These are phyloP conservation scores for Dione juno DNA, from an alignment of 2,888 invertebrate species.

Conservation along the genomic window DNA sequence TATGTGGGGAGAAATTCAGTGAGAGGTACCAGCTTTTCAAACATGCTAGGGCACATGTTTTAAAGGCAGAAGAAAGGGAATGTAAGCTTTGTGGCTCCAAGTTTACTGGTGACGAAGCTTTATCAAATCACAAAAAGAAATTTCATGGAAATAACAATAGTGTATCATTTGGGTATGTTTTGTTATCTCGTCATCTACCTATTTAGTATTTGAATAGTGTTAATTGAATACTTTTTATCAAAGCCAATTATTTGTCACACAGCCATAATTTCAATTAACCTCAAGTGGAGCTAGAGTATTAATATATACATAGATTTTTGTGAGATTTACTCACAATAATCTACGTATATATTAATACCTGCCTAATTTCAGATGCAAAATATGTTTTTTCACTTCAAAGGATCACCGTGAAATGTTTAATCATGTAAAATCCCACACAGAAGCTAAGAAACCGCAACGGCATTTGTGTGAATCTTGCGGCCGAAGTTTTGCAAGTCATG, in stretches of 20 bases:
- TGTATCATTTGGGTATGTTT: conserved; percentile 60
- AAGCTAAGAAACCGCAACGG: conserved; percentile 52
- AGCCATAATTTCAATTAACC: no score
- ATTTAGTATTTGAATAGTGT: neutral
- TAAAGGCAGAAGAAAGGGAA: conserved; percentile 60
- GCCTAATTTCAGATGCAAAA: conserved; percentile 76
- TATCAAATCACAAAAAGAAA: conserved; percentile 63
- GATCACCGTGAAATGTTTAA: conserved; percentile 82
- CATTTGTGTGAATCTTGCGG: conserved; percentile 78
- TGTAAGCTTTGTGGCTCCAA: conserved; percentile 72
- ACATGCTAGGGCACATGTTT: conserved; percentile 70
- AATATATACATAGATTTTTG: no score
- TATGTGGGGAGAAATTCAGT: conserved; percentile 68
- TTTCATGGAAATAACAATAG: conserved; percentile 60
- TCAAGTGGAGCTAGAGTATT: no score
- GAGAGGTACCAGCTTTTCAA: conserved; percentile 67
- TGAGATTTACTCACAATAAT: no score
- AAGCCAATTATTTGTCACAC: no score
- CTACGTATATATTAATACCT: no score
- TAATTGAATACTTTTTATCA: no score
- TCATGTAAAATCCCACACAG: conserved; percentile 83
- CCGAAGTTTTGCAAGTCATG: conserved; percentile 65
- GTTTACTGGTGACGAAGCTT: conserved; percentile 61
- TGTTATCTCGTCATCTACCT: neutral
- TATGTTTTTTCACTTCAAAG: conserved; percentile 83